Evolutionary conservation across 1,140 invertebrate species (phyloP), one percentile per base, ranked within the genome.

Genomic region (Dendrolimus kikuchii): DNA sequence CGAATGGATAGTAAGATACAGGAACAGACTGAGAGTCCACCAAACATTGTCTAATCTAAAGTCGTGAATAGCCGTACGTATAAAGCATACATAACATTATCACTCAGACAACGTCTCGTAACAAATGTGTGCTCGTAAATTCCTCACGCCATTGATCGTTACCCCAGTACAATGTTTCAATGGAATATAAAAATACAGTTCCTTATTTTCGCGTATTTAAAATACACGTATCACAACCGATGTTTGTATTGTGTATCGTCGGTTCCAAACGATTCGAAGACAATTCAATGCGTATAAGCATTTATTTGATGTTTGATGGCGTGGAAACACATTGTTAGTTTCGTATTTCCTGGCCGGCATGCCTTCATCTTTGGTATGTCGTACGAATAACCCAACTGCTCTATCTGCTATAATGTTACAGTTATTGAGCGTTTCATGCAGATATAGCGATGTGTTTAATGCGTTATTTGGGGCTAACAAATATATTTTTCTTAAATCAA

Each of bases 111-210:
- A 23, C 23, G 23, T 3, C 23, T 23, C 23, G 46, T 39, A 55
- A 49, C 9, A 45, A 10, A 7, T 40, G 53, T 40, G 47, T 4
- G 39, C 4, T 44, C 37, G 37, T 55, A 36, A 44, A 53, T 7
- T 46, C 43, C 38, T 48, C 41, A 40, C 49, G 38, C 42, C 40
- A 43, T 45, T 57, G 46, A 54, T 46, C 38, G 46, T 38, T 53
- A 39, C 23, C 40, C 8, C 9, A n/a, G 6, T 7, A 49, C 43
- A 5, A n/a, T n/a, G 5, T 5, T n/a, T 5, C 5, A 45, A 45
- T 45, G n/a, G 43, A 45, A 2, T 9, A 45, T 45, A 9, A n/a
- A 45, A n/a, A 5, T 45, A 9, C 5, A 10, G n/a, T n/a, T 45
- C 6, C 2, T 45, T 5, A 45, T 45, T 5, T 7, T 8, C 7